These are phyloP conservation scores for Lerema accius DNA, from an alignment of 1,140 invertebrate species.

Conservation along the genomic window DNA sequence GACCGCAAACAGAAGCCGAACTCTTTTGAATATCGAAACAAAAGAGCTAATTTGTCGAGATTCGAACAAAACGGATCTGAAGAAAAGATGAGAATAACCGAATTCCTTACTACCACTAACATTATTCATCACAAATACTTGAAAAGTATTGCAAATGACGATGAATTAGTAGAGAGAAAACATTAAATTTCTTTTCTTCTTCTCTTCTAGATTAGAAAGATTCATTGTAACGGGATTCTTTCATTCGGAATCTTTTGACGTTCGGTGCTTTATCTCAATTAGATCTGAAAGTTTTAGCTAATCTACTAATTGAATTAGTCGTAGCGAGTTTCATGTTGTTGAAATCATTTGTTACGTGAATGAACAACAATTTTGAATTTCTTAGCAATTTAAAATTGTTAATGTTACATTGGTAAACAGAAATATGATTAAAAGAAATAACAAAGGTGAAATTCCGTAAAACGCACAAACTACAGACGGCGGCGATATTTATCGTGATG, in stretches of 20 bases:
- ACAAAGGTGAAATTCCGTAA: too few species aligned
- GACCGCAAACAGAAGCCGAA: conserved; percentile 22
- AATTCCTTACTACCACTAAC: conserved; percentile 18
- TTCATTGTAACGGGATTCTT: conserved; percentile 16
- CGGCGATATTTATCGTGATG: too few species aligned
- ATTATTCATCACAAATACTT: conserved; percentile 17
- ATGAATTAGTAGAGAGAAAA: conserved; percentile 26
- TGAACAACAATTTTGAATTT: too few species aligned
- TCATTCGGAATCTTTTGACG: conserved; percentile 5
- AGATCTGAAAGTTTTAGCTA: conserved; percentile 16
- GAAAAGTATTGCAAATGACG: conserved; percentile 27
- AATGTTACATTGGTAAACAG: too few species aligned
- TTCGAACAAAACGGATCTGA: conserved; percentile 24
- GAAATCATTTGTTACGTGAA: neutral
- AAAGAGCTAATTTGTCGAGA: conserved; percentile 33
- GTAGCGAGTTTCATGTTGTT: neutral
- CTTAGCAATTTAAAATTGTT: too few species aligned
- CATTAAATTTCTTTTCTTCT: conserved; percentile 22
- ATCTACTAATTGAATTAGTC: conserved; percentile 22
- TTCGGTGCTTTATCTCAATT: conserved; percentile 26
- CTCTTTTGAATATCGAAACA: conserved; percentile 29
- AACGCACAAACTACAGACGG: too few species aligned
- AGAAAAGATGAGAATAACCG: conserved; percentile 19
- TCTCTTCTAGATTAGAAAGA: conserved; percentile 8
- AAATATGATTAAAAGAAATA: too few species aligned